Conservation (phyloP, 1,140 invertebrate genomes). For the Trichonephila clavata region DNA sequence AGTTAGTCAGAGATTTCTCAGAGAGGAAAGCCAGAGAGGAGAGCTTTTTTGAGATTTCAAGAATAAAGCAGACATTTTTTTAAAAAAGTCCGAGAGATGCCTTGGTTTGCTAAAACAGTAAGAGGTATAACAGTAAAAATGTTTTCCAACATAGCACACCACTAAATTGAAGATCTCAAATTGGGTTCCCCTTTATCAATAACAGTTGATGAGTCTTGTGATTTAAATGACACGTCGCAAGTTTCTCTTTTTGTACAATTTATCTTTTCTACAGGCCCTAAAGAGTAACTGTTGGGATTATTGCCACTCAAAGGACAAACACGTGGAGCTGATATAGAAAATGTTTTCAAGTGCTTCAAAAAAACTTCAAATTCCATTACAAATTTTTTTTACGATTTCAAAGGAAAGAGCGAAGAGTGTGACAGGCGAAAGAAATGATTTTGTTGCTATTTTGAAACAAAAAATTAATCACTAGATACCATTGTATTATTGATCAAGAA, state of each 20-base stretch:
- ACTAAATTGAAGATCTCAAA: neutral
- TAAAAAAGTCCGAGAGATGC: neutral
- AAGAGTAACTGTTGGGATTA: neutral
- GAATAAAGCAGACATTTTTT: neutral
- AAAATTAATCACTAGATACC: conserved; percentile 53
- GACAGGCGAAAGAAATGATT: conserved; percentile 13
- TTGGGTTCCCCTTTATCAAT: neutral
- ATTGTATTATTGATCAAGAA: conserved; percentile 52
- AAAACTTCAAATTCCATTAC: neutral
- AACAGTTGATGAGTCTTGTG: neutral
- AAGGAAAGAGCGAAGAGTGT: conserved; percentile 41
- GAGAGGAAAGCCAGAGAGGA: neutral
- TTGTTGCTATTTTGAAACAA: neutral
- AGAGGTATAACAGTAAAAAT: neutral
- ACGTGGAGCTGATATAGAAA: neutral
- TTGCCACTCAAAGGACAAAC: no score
- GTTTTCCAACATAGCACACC: neutral
- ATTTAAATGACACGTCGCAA: neutral
- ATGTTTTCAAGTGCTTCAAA: neutral
- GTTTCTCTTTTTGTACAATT: neutral
- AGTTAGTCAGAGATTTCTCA: neutral
- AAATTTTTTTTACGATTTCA: neutral
- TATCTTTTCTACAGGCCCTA: neutral
- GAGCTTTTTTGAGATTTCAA: neutral
- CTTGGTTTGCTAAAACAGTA: neutral